These are phyloP conservation scores for Spatula clypeata DNA, from an alignment of 2,797 vertebrate species.

Conservation along the genomic window DNA sequence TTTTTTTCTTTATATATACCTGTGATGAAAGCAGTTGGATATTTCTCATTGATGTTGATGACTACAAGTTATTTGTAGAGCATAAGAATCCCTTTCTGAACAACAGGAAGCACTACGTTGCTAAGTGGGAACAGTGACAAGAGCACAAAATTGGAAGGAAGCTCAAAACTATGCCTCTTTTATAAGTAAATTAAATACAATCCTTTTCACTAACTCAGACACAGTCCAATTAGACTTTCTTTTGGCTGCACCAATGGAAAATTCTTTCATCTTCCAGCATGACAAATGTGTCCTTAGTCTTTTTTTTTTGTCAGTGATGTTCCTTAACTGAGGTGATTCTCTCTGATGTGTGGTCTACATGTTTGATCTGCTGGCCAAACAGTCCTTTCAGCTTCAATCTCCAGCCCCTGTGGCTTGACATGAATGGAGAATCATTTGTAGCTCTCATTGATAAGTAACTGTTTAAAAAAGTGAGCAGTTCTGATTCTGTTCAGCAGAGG, in stretches of 20 bases:
- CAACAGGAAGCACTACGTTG: background rate
- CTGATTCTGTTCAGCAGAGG: slow-evolving; percentile 53
- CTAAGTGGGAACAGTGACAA: background rate
- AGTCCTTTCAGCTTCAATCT: background rate
- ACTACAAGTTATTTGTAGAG: background rate
- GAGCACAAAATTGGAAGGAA: background rate
- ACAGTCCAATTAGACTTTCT: background rate
- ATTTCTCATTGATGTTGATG: background rate
- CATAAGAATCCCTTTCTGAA: background rate
- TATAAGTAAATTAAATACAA: background rate
- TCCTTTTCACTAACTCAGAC: background rate
- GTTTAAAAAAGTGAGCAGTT: background rate
- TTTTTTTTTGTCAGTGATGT: background rate
- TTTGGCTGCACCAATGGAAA: background rate
- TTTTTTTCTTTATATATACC: background rate
- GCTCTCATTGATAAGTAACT: background rate
- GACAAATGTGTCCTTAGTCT: background rate
- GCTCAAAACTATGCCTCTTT: background rate
- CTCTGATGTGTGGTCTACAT: background rate
- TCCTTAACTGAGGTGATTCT: background rate
- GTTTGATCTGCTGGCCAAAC: background rate
- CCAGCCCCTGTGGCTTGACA: accelerated
- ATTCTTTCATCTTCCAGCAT: background rate
- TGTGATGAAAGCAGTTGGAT: background rate
- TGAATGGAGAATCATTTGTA: background rate